Base-by-base conservation (phyloP, 2,888 invertebrate genomes). In the Halocaridina rubra region DNA sequence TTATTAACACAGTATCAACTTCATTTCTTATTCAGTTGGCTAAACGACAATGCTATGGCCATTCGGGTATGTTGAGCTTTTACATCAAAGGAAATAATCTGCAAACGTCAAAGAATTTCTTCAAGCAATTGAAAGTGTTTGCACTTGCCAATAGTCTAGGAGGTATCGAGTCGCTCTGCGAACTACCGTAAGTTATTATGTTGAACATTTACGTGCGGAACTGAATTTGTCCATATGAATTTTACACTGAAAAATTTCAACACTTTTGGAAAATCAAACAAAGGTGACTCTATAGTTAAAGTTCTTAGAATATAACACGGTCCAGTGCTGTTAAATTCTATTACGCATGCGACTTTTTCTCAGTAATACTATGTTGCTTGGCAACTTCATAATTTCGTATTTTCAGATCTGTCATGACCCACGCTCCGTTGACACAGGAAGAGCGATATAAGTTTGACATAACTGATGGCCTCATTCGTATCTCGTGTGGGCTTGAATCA, bases 141-240 rank as follows among this genome's bases (percentile, higher is more conserved):
- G 94, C 93, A 0, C 91, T 98, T 77, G 98, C 98, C 3, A 98
- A 98, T 91, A 98, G 98, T 90, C 93, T 99, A 86, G 99, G 99
- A 74, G 98, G 98, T 81, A 97, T 95, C 90, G 98, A 99, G 91
- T 97, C 97, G 90, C 93, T 99, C 88, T 96, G 97, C 2, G 98
- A 98, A 92, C 92, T 98, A 89, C 98, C 98, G 95, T 96, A 92
- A 94, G 95, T 93, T n/a, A n/a, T n/a, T n/a, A n/a, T n/a, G n/a
- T n/a, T n/a, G n/a, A n/a, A n/a, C n/a, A n/a, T n/a, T n/a, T n/a
- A n/a, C n/a, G n/a, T n/a, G n/a, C n/a, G n/a, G n/a, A n/a, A n/a
- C n/a, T n/a, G n/a, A n/a, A n/a, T n/a, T n/a, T n/a, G n/a, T n/a
- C n/a, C n/a, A n/a, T n/a, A n/a, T n/a, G n/a, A n/a, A n/a, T n/a